Evolutionary conservation across 2,888 invertebrate genomes (phyloP).

Genomic region (Octonoba sinensis): DNA sequence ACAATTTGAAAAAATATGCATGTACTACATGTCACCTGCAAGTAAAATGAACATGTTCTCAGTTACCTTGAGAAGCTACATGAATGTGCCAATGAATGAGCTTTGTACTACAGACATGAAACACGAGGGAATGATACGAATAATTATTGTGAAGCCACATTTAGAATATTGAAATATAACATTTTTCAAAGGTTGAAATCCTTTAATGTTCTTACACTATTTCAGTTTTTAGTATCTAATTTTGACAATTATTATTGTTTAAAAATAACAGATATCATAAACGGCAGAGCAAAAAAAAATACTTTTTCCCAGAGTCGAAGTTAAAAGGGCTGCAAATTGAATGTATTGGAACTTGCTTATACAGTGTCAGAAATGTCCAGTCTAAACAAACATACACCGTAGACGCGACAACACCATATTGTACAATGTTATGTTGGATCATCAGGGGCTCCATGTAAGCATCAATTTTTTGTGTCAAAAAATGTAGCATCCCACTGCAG

Average conservation of each 20-base stretch:
- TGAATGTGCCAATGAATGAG: background rate
- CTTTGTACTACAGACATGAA: background rate
- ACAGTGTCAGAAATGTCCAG: background rate
- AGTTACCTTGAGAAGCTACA: background rate
- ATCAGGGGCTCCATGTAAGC: background rate
- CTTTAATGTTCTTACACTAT: background rate
- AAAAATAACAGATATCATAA: background rate
- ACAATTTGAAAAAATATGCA: background rate
- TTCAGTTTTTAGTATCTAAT: background rate
- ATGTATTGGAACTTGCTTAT: background rate
- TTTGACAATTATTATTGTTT: constrained; percentile 1
- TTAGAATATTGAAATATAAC: background rate
- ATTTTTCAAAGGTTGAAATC: background rate
- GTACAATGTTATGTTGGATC: background rate
- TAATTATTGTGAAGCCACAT: background rate
- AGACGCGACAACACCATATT: background rate
- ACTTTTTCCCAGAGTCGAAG: background rate
- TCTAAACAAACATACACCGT: background rate
- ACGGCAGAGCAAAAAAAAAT: background rate
- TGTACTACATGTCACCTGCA: background rate
- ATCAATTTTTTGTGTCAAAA: background rate
- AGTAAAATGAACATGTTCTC: background rate
- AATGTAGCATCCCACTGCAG: background rate
- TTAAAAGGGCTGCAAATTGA: background rate
- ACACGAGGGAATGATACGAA: background rate